Evolutionary conservation across 2,113 vertebrate species (phyloP), one percentile per base, ranked within the genome.

Genomic region (Catharus fuscescens): DNA sequence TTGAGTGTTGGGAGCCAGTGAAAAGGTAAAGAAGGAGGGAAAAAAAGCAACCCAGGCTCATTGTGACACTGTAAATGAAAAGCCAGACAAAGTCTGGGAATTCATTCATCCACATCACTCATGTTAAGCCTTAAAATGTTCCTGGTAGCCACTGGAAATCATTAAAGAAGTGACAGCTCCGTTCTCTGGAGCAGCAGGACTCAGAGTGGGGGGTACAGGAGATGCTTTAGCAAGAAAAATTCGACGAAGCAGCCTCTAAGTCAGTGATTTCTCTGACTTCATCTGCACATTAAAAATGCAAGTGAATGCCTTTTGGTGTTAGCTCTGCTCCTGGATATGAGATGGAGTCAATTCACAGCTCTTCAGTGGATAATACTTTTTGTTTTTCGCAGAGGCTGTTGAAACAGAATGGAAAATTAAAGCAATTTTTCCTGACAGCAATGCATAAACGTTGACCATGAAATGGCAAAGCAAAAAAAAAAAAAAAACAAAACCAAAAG

Each of bases 401-500:
- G 92, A 95, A 97, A 97, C 83, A 89, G 96, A 96, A 97, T 95
- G 88, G 94, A 93, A 96, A 96, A 96, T 96, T 97, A 95, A 97
- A 97, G 93, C 89, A 65, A 95, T 95, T 95, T 95, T 95, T 95
- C 83, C 94, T 94, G 96, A 90, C 89, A 95, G 95, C 81, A 80
- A 82, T 44, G 90, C 84, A 47, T 90, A 82, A 94, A 92, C 64
- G 87, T 92, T 95, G 94, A 94, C 92, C 93, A 77, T 80, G 85
- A 74, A 95, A 94, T 9, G 4, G 80, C 69, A 88, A 88, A 86
- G 90, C 47, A 48, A 52, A 91, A 78, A 90, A 87, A 48, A 90
- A 87, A 48, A 52, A 91, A 78, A 90, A 87, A 72, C 81, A 81
- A 92, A 87, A 62, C 53, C 85, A 66, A 89, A 87, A 91, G 66